Percentiles rank a stretch among this genome's conserved stretches.
phyloP scores from a whole-genome alignment of 2,888 invertebrate species.

The Polia nebulosa region DNA sequence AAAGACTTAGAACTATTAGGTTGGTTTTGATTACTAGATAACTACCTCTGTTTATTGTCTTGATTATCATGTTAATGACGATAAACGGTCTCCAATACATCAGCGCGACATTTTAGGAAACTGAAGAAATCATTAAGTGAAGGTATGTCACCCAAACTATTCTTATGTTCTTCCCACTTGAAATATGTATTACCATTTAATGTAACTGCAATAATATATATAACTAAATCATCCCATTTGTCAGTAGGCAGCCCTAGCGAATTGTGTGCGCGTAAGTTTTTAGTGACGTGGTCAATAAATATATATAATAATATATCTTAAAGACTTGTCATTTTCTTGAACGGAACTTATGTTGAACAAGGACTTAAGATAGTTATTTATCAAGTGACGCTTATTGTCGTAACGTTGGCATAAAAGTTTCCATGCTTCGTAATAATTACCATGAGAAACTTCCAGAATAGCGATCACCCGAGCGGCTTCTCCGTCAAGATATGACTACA shows the following conservation, averaged over 20 bases:
- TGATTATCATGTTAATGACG: constrained; percentile 3
- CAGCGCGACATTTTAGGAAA: too few species aligned
- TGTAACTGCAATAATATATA: not conserved
- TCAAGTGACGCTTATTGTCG: constrained; percentile 6
- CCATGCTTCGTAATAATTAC: constrained; percentile 8
- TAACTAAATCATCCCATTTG: not conserved
- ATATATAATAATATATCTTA: constrained; percentile 1
- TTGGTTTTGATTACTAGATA: not conserved
- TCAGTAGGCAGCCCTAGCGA: not conserved
- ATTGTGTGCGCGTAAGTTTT: constrained; percentile 2
- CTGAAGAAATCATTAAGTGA: too few species aligned
- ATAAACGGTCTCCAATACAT: not conserved
- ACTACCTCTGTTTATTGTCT: not conserved
- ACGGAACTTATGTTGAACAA: constrained; percentile 2
- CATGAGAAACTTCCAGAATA: not conserved
- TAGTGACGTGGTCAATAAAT: constrained; percentile 6
- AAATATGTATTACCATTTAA: constrained; percentile 12
- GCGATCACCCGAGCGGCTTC: not conserved
- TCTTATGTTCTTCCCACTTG: constrained; percentile 15
- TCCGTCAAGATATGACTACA: too few species aligned
- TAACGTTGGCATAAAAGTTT: constrained; percentile 10
- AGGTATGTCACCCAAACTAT: constrained; percentile 2
- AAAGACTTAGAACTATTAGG: constrained; percentile 5
- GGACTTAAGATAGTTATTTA: not conserved
- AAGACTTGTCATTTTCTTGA: constrained; percentile 8